These are phyloP conservation scores for Cancer borealis DNA, from an alignment of 2,888 invertebrate genomes.

Conservation along the genomic window DNA sequence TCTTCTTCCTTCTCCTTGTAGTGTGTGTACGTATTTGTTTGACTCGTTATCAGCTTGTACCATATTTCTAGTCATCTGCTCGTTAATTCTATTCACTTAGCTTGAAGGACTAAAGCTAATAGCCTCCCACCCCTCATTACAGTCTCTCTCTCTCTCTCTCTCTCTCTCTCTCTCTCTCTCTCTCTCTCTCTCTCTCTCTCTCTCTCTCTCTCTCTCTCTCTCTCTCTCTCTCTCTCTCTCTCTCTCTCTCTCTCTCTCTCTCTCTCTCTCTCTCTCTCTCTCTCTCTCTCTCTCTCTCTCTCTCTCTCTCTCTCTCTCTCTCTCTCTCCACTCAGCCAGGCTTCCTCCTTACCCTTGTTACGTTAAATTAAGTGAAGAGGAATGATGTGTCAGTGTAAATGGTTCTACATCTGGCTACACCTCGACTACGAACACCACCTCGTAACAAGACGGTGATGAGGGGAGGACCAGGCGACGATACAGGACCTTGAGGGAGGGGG, in stretches of 20 bases:
- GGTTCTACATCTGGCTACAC: neutral
- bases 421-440: neutral
- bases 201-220: slow-evolving; percentile 33
- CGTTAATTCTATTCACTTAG: neutral
- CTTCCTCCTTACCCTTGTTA: neutral
- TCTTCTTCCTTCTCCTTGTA: neutral
- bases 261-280: neutral
- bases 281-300: neutral
- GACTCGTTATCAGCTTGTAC: neutral
- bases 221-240: slow-evolving; percentile 11
- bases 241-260: neutral
- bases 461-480: neutral
- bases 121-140: neutral
- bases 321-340: neutral
- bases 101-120: neutral
- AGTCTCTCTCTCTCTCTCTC: neutral
- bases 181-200: slow-evolving; percentile 24
- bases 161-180: neutral
- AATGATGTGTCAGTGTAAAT: neutral
- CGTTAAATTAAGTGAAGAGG: neutral
- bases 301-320: neutral
- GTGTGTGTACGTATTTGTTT: neutral
- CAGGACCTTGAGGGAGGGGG: neutral
- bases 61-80: neutral
- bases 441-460: neutral